A percentile compares a stretch with the other conserved stretches of the same genome.
Conservation (phyloP, 2,888 invertebrate species). For the Leistus spinibarbis region DNA sequence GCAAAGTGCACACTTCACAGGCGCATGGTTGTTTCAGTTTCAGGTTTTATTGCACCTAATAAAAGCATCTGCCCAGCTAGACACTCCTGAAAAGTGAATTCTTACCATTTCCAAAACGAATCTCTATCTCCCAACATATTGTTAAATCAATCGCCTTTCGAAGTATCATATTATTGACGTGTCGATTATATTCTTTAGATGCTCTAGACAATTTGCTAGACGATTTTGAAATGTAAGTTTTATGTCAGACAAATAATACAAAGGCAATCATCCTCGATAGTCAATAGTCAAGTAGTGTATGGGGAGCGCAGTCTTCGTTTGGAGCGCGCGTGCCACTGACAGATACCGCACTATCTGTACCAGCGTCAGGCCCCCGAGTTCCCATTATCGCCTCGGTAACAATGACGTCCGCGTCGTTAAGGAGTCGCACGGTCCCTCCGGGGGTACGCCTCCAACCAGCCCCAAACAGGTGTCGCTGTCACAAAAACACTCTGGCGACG, state of each 20-base stretch:
- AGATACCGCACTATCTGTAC: constrained; percentile 54
- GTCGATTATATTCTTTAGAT: too few relatives aligned
- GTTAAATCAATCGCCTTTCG: too few relatives aligned
- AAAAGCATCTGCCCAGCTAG: neutral
- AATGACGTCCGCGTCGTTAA: constrained; percentile 52
- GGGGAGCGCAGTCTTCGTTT: neutral
- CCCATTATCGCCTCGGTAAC: constrained; percentile 53
- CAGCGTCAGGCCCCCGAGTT: constrained; percentile 39
- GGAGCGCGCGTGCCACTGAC: constrained; percentile 53
- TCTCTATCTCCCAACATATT: too few relatives aligned
- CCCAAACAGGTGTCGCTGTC: constrained; percentile 54
- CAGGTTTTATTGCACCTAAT: constrained; percentile 4
- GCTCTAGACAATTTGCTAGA: too few relatives aligned
- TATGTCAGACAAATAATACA: neutral
- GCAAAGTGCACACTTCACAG: constrained; percentile 18
- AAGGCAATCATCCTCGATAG: constrained; percentile 2
- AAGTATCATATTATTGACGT: too few relatives aligned
- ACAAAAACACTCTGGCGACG: constrained; percentile 45
- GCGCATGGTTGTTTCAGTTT: neutral
- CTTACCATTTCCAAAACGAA: neutral
- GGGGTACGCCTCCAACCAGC: constrained; percentile 45
- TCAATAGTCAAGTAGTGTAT: neutral
- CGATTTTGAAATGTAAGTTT: too few relatives aligned
- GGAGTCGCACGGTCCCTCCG: constrained; percentile 22
- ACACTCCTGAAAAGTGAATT: neutral